Evolutionary conservation across 1,140 invertebrate species (phyloP).

Genomic region (Octopus sinensis): DNA sequence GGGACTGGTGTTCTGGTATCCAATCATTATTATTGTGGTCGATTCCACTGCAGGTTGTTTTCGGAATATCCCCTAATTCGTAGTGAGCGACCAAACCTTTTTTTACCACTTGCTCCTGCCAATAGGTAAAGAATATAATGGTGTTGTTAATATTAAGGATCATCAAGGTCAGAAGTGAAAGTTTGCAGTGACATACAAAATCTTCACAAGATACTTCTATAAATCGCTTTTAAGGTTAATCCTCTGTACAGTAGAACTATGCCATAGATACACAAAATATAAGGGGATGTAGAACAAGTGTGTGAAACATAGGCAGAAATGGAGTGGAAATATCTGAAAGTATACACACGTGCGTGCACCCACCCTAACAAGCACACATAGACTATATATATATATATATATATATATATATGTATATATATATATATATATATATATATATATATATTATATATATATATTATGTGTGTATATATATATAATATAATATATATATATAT

Average conservation of each 20-base stretch:
- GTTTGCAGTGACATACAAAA: no score
- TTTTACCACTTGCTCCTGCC: not conserved
- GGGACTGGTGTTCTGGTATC: slow-evolving; percentile 27
- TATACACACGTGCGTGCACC: no score
- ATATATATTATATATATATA: no score
- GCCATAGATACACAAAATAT: no score
- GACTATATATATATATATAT: no score
- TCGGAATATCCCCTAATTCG: slow-evolving; percentile 35
- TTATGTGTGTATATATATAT: no score
- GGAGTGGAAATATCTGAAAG: not conserved
- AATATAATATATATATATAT: no score
- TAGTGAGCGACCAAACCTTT: slow-evolving; percentile 41
- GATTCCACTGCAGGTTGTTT: slow-evolving; percentile 32
- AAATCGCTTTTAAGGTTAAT: not conserved
- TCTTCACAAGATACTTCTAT: no score
- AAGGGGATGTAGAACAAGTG: not conserved
- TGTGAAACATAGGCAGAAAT: not conserved
- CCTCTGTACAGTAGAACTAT: not conserved
- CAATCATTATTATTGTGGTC: slow-evolving; percentile 43
- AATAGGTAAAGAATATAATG: no score
- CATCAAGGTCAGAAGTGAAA: not conserved
- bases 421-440: no score
- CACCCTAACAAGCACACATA: no score
- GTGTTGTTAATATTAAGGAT: not conserved
- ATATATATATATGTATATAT: no score